These are phyloP conservation scores for Sinocyclocheilus anophthalmus DNA, from an alignment of 2,113 vertebrate species.

Conservation along the genomic window DNA sequence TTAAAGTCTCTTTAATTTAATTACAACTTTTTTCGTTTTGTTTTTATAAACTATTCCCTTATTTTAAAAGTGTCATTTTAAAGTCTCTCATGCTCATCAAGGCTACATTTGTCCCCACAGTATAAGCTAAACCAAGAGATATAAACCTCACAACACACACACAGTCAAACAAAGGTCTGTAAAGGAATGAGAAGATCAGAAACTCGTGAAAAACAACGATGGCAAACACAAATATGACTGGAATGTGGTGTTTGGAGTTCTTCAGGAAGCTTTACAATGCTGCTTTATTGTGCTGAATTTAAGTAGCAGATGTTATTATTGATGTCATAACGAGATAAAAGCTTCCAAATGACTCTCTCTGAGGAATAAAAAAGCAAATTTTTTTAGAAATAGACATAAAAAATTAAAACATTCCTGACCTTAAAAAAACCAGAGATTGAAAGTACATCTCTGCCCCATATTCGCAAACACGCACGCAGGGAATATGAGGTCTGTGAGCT, in stretches of 20 bases:
- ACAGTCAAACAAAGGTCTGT: slow-evolving; percentile 16
- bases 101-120: neutral
- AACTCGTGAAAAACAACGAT: slow-evolving; percentile 32
- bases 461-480: neutral
- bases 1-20: too few relatives aligned
- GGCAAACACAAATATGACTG: slow-evolving; percentile 41
- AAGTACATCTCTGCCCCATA: neutral
- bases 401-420: slow-evolving; percentile 37
- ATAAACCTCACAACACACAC: neutral
- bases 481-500: neutral
- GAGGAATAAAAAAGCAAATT: slow-evolving; percentile 16
- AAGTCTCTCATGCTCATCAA: too few relatives aligned
- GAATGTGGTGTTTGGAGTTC: slow-evolving; percentile 40
- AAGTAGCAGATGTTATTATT: slow-evolving; percentile 63
- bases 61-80: too few relatives aligned
- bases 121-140: neutral
- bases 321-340: slow-evolving; percentile 71
- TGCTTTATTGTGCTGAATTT: slow-evolving; percentile 46
- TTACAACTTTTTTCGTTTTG: too few relatives aligned
- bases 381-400: slow-evolving; percentile 34
- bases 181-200: slow-evolving; percentile 40
- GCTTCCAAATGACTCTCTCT: slow-evolving; percentile 65
- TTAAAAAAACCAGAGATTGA: slow-evolving; percentile 6
- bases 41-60: too few relatives aligned
- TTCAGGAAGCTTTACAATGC: slow-evolving; percentile 47